phyloP scores from a whole-genome alignment of 1,140 invertebrate genomes.

The Euura lappo region DNA sequence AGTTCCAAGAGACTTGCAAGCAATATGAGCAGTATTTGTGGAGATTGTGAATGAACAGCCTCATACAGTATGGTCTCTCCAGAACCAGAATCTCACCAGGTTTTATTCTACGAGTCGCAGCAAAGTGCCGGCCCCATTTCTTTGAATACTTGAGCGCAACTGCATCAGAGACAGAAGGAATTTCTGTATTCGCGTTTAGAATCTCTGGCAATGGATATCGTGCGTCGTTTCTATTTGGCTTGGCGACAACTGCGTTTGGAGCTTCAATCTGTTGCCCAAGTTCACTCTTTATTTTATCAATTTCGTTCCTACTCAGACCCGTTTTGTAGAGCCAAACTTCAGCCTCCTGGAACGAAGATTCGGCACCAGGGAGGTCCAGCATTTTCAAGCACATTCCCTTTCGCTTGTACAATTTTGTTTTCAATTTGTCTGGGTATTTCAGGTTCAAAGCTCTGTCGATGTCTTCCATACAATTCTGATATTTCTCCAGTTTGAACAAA shows the following conservation, averaged over 20 bases:
- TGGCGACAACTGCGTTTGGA: not conserved
- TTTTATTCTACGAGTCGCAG: slow-evolving; percentile 68
- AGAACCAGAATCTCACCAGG: slow-evolving; percentile 80
- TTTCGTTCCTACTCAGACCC: not conserved
- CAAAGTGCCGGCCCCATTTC: slow-evolving; percentile 69
- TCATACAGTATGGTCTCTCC: slow-evolving; percentile 77
- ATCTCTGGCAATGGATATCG: slow-evolving; percentile 19
- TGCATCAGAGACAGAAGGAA: slow-evolving; percentile 65
- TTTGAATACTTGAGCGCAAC: slow-evolving; percentile 64
- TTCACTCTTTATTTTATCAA: slow-evolving; percentile 14
- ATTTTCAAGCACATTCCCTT: not conserved
- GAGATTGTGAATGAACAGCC: slow-evolving; percentile 67
- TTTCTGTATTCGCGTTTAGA: slow-evolving; percentile 46
- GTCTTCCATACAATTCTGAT: slow-evolving; percentile 65
- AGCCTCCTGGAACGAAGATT: slow-evolving; percentile 14
- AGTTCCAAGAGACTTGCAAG: slow-evolving; percentile 65
- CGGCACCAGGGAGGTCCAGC: not conserved
- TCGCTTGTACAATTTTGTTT: slow-evolving; percentile 31
- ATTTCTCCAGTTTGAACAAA: slow-evolving; percentile 67
- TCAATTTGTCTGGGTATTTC: slow-evolving; percentile 41
- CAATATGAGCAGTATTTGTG: slow-evolving; percentile 78
- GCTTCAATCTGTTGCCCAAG: not conserved
- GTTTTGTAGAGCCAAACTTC: slow-evolving; percentile 19
- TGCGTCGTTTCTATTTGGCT: not conserved
- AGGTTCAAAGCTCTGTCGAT: slow-evolving; percentile 41